phyloP scores from a whole-genome alignment of 2,888 invertebrate genomes.

The Agriotes lineatus region DNA sequence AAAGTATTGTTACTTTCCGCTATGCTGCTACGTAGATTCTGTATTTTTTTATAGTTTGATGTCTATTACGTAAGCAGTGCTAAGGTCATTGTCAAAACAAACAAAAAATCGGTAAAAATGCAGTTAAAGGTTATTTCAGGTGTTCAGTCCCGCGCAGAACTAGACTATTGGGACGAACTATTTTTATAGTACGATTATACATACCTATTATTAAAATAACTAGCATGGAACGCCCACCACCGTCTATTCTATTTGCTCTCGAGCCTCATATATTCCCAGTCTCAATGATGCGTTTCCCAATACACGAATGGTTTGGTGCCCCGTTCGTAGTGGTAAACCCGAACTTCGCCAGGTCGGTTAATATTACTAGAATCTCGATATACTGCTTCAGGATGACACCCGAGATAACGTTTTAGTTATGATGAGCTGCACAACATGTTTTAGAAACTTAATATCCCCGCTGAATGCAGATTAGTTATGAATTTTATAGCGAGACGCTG shows the following conservation, averaged over 20 bases:
- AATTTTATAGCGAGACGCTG: conserved; percentile 27
- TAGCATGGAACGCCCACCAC: too few species aligned
- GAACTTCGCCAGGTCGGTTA: background rate
- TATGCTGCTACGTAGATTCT: too few species aligned
- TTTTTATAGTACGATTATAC: background rate
- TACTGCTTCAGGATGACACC: background rate
- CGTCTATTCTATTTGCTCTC: too few species aligned
- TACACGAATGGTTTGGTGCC: too few species aligned
- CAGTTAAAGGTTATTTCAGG: background rate
- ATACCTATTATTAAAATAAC: too few species aligned
- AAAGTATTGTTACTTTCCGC: too few species aligned
- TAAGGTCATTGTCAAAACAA: too few species aligned
- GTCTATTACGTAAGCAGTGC: too few species aligned
- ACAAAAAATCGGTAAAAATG: too few species aligned
- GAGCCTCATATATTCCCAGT: too few species aligned
- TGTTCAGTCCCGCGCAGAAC: background rate
- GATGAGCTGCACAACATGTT: conserved; percentile 16
- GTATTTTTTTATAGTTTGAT: too few species aligned
- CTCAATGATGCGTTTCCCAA: too few species aligned
- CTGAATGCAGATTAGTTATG: conserved; percentile 27
- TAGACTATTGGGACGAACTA: background rate
- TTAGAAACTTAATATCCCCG: conserved; percentile 12
- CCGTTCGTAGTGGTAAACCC: background rate
- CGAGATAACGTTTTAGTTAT: background rate
- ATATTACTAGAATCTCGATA: background rate